Conservation (phyloP, 2,113 vertebrate genomes). For the Catagonus wagneri region DNA sequence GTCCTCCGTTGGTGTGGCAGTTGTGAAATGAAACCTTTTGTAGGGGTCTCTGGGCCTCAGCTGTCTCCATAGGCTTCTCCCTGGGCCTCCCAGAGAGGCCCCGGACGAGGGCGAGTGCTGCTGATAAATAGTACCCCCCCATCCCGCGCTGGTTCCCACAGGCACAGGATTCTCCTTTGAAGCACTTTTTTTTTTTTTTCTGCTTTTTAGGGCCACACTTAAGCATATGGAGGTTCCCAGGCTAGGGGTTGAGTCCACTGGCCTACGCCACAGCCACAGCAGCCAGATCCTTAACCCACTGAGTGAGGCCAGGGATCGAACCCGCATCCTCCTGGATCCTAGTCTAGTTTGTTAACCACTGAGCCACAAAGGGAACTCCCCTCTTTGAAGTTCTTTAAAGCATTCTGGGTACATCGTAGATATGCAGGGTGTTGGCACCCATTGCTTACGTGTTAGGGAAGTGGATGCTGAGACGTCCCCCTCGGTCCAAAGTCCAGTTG, state of each 20-base stretch:
- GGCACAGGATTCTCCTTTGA: not conserved
- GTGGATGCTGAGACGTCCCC: not conserved
- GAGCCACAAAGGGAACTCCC: no score
- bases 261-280: no score
- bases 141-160: not conserved
- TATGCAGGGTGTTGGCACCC: not conserved
- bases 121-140: not conserved
- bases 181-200: no score
- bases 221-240: no score
- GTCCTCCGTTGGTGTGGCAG: not conserved
- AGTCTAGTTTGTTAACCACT: no score
- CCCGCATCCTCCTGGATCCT: no score
- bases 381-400: not conserved
- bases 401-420: not conserved
- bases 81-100: not conserved
- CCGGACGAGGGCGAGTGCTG: no score
- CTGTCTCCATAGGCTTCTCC: not conserved
- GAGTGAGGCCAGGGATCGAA: no score
- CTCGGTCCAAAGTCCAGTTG: not conserved
- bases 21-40: not conserved
- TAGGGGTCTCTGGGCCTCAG: not conserved
- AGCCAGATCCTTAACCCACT: no score
- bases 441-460: not conserved
- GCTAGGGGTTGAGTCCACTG: no score
- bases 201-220: no score